Percentiles rank a stretch among this genome's conserved stretches.
Evolutionary conservation across 2,888 invertebrate species (phyloP).

Genomic region (Eilema caniola): DNA sequence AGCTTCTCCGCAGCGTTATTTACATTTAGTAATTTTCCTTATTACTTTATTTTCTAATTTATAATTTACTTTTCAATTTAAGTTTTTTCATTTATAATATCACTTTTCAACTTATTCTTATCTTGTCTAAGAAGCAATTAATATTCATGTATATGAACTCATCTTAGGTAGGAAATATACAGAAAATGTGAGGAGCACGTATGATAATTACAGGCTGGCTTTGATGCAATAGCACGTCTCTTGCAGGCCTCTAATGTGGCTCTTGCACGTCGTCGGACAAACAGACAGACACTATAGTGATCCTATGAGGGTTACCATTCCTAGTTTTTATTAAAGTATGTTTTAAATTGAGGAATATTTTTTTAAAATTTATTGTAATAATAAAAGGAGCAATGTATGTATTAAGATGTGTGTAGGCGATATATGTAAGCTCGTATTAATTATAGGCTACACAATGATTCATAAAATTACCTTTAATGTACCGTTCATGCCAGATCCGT

Average conservation of each 20-base stretch:
- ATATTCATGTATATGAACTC: neutral
- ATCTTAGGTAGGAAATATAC: too few relatives aligned
- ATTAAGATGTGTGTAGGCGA: neutral
- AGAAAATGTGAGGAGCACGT: too few relatives aligned
- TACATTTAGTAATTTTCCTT: conserved; percentile 54
- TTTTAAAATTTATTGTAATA: neutral
- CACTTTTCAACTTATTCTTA: neutral
- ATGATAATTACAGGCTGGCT: too few relatives aligned
- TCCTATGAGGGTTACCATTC: neutral
- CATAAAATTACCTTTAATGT: conserved; percentile 62
- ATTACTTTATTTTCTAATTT: conserved; percentile 40
- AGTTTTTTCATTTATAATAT: neutral
- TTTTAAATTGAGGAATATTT: neutral
- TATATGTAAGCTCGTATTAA: neutral
- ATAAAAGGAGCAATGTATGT: neutral
- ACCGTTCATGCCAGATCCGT: conserved; percentile 59
- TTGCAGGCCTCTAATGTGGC: too few relatives aligned
- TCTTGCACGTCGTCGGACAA: too few relatives aligned
- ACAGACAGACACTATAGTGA: too few relatives aligned
- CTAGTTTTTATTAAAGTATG: neutral
- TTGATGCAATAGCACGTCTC: too few relatives aligned
- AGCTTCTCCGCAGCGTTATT: conserved; percentile 74
- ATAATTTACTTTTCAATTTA: conserved; percentile 4
- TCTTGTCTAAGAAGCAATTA: neutral
- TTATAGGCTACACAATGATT: neutral